phyloP scores from a whole-genome alignment of 2,888 invertebrate genomes.

The Malthinus flaveolus region DNA sequence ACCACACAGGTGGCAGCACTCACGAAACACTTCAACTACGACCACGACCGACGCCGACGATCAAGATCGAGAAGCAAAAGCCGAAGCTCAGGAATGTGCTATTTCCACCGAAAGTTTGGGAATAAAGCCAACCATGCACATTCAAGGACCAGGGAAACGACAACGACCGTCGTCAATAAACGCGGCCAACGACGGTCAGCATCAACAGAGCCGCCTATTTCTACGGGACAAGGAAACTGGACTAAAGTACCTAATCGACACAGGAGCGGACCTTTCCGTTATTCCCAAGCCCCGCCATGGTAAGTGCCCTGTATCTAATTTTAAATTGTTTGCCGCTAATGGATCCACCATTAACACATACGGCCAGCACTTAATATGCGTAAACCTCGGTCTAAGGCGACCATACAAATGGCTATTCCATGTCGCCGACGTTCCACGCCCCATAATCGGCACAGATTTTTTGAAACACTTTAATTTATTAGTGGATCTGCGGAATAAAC shows the following conservation, averaged over 20 bases:
- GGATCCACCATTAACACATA: neutral
- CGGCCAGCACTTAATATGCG: neutral
- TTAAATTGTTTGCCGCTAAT: slow-evolving; percentile 5
- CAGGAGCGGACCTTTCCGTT: neutral
- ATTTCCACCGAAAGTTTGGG: too few relatives aligned
- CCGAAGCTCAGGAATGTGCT: too few relatives aligned
- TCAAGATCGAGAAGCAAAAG: too few relatives aligned
- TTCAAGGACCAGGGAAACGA: neutral
- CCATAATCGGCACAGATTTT: slow-evolving; percentile 8
- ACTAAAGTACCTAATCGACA: neutral
- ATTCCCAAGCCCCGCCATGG: too few relatives aligned
- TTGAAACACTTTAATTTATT: neutral
- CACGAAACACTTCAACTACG: too few relatives aligned
- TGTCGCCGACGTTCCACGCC: neutral
- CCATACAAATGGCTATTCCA: too few relatives aligned
- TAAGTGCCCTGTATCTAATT: neutral
- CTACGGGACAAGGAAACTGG: neutral
- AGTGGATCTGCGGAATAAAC: neutral
- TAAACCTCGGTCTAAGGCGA: neutral
- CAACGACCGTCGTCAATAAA: neutral
- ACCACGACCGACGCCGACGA: too few relatives aligned
- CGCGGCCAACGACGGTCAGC: slow-evolving; percentile 3
- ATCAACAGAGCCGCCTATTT: slow-evolving; percentile 2
- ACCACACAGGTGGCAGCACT: neutral
- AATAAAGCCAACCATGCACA: neutral